Base-by-base conservation (phyloP, 2,888 invertebrate genomes). In the Xestia sexstrigata region DNA sequence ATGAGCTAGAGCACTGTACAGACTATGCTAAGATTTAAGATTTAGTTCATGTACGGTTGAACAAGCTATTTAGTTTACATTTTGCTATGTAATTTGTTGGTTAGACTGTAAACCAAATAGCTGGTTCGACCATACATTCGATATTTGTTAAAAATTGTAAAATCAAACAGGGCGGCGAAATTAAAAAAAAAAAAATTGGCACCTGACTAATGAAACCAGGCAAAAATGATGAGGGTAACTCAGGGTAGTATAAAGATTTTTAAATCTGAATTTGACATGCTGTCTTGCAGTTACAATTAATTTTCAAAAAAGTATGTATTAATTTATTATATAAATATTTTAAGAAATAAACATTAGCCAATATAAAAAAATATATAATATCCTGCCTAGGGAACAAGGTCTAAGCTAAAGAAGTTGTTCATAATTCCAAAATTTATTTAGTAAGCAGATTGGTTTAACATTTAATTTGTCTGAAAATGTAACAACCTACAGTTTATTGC, bases 401-500 rank as follows among this genome's bases (percentile, higher is more conserved):
- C 47, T 9, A 35, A 30, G 6, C 13, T 49, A 6, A 26, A 47
- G 20, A 23, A 23, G 15, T 35, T 15, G 47, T 30, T n/a, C 55
- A 23, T 7, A 26, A 75, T 47, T 30, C 17, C 49, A 70, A 20
- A 67, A 49, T 35, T 55, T 26, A 20, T 30, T 52, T 26, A 20
- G 17, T 26, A 67, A 42, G 15, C 47, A 35, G 1, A n/a, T n/a
- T 69, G 13, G 9, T 52, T 49, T 15, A n/a, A 26, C 35, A 49
- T 52, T 55, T 55, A 68, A 58, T 76, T 63, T 55, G 39, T n/a
- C 42, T 62, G 35, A 58, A 81, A 80, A 70, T 76, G 62, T 67
- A 79, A 76, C 76, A 74, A 70, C 62, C 63, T 75, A 76, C 55
- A 77, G 82, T 81, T 84, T 81, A 86, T 86, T 84, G 81, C 70